These are phyloP conservation scores for Drosophila niveifrons DNA, from an alignment of 2,888 invertebrate genomes.

Conservation along the genomic window DNA sequence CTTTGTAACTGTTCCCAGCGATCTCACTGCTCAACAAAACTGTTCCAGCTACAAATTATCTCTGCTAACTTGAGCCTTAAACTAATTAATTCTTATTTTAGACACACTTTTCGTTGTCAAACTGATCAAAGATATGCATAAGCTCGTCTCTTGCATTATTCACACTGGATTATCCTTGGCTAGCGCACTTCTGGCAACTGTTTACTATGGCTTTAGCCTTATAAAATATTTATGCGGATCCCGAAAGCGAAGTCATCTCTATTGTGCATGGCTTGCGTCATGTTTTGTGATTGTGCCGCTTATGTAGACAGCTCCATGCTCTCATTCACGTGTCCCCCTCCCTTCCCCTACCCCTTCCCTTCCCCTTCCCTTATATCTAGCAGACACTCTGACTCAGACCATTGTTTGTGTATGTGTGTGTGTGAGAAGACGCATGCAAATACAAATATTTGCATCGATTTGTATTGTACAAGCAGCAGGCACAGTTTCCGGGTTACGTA, in stretches of 20 bases:
- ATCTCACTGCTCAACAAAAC: too few species aligned
- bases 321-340: too few species aligned
- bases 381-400: conserved; percentile 30
- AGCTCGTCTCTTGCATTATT: too few species aligned
- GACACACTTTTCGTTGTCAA: too few species aligned
- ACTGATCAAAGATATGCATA: too few species aligned
- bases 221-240: not conserved
- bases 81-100: too few species aligned
- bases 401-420: conserved; percentile 21
- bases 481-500: conserved; percentile 32
- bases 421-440: conserved; percentile 72
- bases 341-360: not conserved
- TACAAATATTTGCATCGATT: conserved; percentile 80
- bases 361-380: too few species aligned
- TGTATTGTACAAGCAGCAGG: conserved; percentile 65
- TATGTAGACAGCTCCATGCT: not conserved
- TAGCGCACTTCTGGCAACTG: too few species aligned
- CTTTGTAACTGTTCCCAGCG: too few species aligned
- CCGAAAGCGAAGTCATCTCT: conserved; percentile 14
- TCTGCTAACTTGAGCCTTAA: too few species aligned
- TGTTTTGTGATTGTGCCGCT: conserved; percentile 34
- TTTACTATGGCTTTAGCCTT: not conserved
- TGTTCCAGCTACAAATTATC: too few species aligned
- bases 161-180: too few species aligned
- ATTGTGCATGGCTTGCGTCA: conserved; percentile 44